Evolutionary conservation across 2,888 invertebrate species (phyloP).

Genomic region (Vanessa cardui): DNA sequence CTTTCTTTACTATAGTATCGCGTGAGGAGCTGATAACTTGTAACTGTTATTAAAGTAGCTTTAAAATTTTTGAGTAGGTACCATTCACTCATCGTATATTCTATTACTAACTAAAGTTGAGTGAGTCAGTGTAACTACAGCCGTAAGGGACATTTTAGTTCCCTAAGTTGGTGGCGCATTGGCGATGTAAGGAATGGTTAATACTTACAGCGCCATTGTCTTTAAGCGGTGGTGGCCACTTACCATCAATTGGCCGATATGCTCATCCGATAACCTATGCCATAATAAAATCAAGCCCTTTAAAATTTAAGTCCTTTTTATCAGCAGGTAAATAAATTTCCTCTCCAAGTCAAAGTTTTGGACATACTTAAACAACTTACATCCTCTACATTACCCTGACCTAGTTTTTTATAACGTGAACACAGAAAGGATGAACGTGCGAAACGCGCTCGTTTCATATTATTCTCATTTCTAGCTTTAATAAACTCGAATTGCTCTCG

Average conservation of each 20-base stretch:
- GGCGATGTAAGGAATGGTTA: too few relatives aligned
- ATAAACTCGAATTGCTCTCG: constrained; percentile 45
- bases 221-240: too few relatives aligned
- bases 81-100: too few relatives aligned
- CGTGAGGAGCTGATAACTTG: background rate
- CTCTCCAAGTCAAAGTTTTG: constrained; percentile 11
- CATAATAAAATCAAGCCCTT: too few relatives aligned
- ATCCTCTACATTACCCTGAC: constrained; percentile 26
- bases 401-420: constrained; percentile 26
- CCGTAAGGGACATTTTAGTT: too few relatives aligned
- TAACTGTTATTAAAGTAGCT: background rate
- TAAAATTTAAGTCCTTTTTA: background rate
- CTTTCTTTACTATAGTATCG: background rate
- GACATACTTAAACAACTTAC: constrained; percentile 19
- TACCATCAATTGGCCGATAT: too few relatives aligned
- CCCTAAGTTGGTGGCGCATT: too few relatives aligned
- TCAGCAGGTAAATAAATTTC: background rate
- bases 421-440: constrained; percentile 20
- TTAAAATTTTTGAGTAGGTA: too few relatives aligned
- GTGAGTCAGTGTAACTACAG: too few relatives aligned
- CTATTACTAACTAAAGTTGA: too few relatives aligned
- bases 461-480: constrained; percentile 38
- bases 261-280: too few relatives aligned
- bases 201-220: too few relatives aligned
- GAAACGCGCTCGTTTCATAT: constrained; percentile 42